Evolutionary conservation across 1,140 invertebrate species (phyloP).

Genomic region (Habropoda laboriosa): DNA sequence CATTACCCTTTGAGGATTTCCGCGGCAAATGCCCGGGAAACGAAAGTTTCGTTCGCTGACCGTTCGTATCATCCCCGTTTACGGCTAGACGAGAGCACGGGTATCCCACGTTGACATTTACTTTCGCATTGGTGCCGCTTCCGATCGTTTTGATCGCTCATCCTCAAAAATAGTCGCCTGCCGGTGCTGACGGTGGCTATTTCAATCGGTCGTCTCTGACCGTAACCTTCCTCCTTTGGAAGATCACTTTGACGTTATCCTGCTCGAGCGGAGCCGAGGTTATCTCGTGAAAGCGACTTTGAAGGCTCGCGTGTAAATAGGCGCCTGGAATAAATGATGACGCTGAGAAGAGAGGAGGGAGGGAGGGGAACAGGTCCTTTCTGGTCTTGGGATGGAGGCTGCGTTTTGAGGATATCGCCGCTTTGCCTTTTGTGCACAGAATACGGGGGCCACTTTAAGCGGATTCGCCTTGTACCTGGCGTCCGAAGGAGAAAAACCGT

Average conservation of each 20-base stretch:
- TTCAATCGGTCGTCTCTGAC: constrained; percentile 58
- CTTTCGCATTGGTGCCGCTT: constrained; percentile 54
- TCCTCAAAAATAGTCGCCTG: constrained; percentile 56
- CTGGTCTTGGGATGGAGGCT: not conserved
- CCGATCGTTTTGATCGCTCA: constrained; percentile 64
- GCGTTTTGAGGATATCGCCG: constrained; percentile 60
- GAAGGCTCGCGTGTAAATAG: constrained; percentile 76
- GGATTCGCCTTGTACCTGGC: constrained; percentile 34
- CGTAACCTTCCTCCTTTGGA: constrained; percentile 43
- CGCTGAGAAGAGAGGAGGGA: constrained; percentile 33
- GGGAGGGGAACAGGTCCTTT: not conserved
- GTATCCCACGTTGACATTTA: constrained; percentile 47
- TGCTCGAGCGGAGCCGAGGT: constrained; percentile 64
- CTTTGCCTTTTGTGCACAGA: constrained; percentile 60
- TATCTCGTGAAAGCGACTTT: constrained; percentile 75
- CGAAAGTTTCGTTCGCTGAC: constrained; percentile 38
- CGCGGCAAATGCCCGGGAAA: constrained; percentile 4
- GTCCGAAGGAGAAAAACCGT: constrained; percentile 46
- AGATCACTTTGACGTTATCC: constrained; percentile 76
- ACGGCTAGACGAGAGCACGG: no score
- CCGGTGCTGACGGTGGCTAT: constrained; percentile 43
- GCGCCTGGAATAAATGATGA: constrained; percentile 76
- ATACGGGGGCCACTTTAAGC: constrained; percentile 37
- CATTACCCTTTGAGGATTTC: constrained; percentile 22
- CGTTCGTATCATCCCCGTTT: no score